A percentile compares a stretch with the other conserved stretches of the same genome.
phyloP scores from a whole-genome alignment of 2,113 vertebrate genomes.

The Phalacrocorax brasilianus region DNA sequence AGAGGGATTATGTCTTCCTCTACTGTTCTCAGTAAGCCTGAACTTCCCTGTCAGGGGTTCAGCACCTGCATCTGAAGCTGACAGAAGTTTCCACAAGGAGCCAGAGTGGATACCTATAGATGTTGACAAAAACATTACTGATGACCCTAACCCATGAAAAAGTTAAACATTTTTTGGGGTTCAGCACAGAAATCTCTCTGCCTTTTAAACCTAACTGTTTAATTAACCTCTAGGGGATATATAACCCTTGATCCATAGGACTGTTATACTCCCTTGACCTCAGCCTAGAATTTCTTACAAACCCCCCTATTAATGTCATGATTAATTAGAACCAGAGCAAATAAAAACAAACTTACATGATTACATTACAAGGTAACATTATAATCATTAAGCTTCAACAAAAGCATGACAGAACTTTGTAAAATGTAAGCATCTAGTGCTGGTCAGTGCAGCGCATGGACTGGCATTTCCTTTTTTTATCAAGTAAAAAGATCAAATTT shows the following conservation, averaged over 20 bases:
- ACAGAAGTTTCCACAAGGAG: background rate
- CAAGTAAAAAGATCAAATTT: background rate
- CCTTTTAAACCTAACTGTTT: background rate
- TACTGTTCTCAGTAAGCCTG: background rate
- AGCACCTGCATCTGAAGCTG: background rate
- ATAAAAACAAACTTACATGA: background rate
- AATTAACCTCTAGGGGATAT: background rate
- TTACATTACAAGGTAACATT: background rate
- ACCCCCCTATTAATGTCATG: background rate
- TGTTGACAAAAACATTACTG: background rate
- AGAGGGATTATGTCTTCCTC: background rate
- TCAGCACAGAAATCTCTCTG: background rate
- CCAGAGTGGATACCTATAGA: rapidly evolving
- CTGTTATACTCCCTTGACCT: background rate
- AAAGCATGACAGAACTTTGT: background rate
- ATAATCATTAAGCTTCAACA: background rate
- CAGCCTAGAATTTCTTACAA: background rate
- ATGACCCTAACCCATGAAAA: background rate
- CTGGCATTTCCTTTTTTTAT: background rate
- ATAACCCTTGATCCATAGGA: background rate
- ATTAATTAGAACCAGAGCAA: background rate
- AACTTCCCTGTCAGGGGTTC: background rate
- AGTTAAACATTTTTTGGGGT: background rate
- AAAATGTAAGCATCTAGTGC: rapidly evolving
- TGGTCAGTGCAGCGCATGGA: background rate